Evolutionary conservation across 2,888 invertebrate species (phyloP), one percentile per base, ranked within the genome.

Genomic region (Metopia argyrocephala): DNA sequence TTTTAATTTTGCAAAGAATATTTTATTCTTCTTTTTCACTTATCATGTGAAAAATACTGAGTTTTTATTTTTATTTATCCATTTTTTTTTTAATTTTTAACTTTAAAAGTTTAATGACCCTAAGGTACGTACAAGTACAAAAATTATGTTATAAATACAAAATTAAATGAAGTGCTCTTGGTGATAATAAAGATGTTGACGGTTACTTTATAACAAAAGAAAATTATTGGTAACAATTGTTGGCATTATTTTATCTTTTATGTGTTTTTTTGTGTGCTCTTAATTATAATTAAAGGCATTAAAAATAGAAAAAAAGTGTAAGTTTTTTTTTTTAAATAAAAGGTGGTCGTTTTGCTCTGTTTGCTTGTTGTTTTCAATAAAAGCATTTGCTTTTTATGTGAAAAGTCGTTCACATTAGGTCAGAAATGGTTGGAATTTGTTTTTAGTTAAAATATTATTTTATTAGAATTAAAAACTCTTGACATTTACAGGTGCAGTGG

Each of bases 81-180:
- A 9, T 27, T 18, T 56, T 28, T 28, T 28, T 56, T 18, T 56
- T 9, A 18, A 18, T 64, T 74, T 57, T 38, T 12, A 15, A 38
- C 23, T 50, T 50, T 74, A 25, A 31, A n/a, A 52, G 74, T 65
- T 31, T 59, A 74, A 66, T 59, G 65, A 59, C 65, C 74, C 50
- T 50, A 65, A 65, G 2, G 21, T 25, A 54, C 21, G 38, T 28
- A 38, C 15, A 23, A 38, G 2, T 59, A 38, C 21, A 38, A 38
- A 12, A 38, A 15, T 38, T 15, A 18, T 48, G 7, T 18, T 20
- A 20, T 48, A 48, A 48, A 48, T 18, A 48, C 5, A 20, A 48
- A 48, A 18, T 48, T 48, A 18, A n/a, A 6, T 18, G 20, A 48
- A 31, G 48, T 48, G 7, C 20, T 48, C 20, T 38, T 38, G 12